Evolutionary conservation across 2,888 invertebrate species (phyloP), one percentile per base, ranked within the genome.

Genomic region (Agrotis exclamationis): DNA sequence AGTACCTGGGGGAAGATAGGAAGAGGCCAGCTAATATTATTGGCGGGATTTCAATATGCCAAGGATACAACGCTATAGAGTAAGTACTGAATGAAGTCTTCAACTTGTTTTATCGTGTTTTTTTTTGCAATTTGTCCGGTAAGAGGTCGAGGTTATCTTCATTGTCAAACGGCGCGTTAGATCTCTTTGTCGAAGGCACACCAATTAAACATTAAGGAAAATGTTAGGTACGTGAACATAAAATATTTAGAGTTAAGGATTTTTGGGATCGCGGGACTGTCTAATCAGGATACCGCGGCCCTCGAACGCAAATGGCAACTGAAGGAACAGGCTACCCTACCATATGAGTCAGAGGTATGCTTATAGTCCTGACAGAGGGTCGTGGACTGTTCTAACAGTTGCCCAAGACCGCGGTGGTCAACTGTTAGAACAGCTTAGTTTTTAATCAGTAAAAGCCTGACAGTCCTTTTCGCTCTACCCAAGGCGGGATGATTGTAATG

Each of bases 41-140:
- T 86, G 99, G 98, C 64, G 99, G 98, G 44, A 97, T 99, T 86
- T 99, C 99, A 47, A 98, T 99, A 88, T 99, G 99, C 91, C 99
- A 99, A 94, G 99, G 99, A 87, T 99, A 99, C 93, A 98, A 98
- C 93, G 99, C 99, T 56, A 97, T 98, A 75, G 98, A 98, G 99
- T 99, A 96, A 97, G 98, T 97, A 76, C 56, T 54, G 24, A 64
- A 77, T 70, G n/a, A 58, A 65, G 48, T 58, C 60, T 70, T 54
- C 28, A 64, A 76, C 39, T 57, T 64, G 48, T 63, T 68, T 63
- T 16, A 75, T 68, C 39, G 60, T 28, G 9, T 11, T 54, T 73
- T 65, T 79, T 70, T 63, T 67, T 28, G 24, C 63, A 50, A 65
- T 65, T 59, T 48, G 44, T 63, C 11, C 16, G 24, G 14, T 20